phyloP scores from a whole-genome alignment of 2,797 vertebrate species.

The Periparus ater region DNA sequence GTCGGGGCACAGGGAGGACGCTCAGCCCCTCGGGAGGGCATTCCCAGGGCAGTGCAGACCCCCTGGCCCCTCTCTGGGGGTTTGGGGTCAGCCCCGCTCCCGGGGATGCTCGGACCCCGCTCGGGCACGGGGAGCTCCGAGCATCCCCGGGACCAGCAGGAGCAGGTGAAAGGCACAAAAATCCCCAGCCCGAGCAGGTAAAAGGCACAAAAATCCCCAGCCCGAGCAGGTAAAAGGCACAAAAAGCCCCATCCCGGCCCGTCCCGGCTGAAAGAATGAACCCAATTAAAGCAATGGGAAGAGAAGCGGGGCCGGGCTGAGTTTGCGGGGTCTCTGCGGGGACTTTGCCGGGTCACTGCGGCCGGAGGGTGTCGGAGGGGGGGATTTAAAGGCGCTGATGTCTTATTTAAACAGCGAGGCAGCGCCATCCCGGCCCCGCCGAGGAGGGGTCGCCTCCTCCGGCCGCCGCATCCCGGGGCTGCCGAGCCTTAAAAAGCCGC shows the following conservation, averaged over 20 bases:
- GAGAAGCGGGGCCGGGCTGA: neutral
- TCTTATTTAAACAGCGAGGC: neutral
- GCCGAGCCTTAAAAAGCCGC: accelerated
- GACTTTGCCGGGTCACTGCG: neutral
- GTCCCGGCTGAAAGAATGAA: too few species aligned
- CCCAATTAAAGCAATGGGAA: too few species aligned
- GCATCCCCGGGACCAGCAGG: neutral
- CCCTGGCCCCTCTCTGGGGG: too few species aligned
- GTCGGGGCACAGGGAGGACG: neutral
- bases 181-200: neutral
- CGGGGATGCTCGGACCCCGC: neutral
- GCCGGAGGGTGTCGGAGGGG: neutral
- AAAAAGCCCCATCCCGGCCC: too few species aligned
- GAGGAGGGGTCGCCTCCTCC: neutral
- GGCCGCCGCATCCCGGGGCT: neutral
- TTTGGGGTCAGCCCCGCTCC: accelerated
- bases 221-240: too few species aligned
- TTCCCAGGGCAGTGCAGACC: neutral
- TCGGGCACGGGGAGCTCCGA: neutral
- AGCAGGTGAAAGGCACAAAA: neutral
- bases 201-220: too few species aligned
- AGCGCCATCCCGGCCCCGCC: accelerated
- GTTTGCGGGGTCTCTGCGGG: neutral
- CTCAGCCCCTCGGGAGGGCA: accelerated
- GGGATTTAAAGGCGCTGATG: neutral